Base-by-base conservation (phyloP, 2,797 vertebrate species). In the Fistularia tabacaria region DNA sequence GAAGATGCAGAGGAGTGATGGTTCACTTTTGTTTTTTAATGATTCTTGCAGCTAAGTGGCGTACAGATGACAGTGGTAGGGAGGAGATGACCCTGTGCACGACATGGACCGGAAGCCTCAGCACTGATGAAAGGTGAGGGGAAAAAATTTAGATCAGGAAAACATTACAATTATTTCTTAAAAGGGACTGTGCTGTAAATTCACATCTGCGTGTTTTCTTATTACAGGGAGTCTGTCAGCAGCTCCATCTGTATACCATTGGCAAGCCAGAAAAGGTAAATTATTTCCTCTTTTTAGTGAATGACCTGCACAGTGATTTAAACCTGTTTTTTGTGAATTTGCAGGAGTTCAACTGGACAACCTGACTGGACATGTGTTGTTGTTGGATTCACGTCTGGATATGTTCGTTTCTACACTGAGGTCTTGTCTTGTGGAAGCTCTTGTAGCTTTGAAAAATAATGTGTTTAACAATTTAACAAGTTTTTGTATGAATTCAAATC, bases 311-410 rank as follows among this genome's bases (percentile, higher is more conserved):
- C n/a, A 0, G 25, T 7, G 54, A 25, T 51, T 14, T 46, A 44
- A 51, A 4, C 14, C 46, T 56, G 2, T 55, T 9, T 66, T 37
- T 54, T 66, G 36, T 52, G 11, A 66, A 45, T 59, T 36, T 78
- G 61, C 66, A 99, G 97, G 88, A 99, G 96, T 64, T 99, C 96
- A 49, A 99, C 96, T 0, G 97, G 97, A 0, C 91, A 95, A 7
- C 97, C 96, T 7, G 97, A 99, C 76, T 99, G 97, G 97, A 99
- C 96, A 3, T 98, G 97, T 79, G 92, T 98, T 7, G 95, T 97
- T 1, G 92, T 98, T 54, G 97, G 97, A 52, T 99, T 99, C 77
- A 95, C 92, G 0, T 96, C 96, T 0, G 97, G 97, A 57, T 93
- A 95, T 0, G 94, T 99, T 9, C 95, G 96, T 37, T 99, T 99